Evolutionary conservation across 1,140 invertebrate species (phyloP).

Genomic region (Philaenus spumarius): DNA sequence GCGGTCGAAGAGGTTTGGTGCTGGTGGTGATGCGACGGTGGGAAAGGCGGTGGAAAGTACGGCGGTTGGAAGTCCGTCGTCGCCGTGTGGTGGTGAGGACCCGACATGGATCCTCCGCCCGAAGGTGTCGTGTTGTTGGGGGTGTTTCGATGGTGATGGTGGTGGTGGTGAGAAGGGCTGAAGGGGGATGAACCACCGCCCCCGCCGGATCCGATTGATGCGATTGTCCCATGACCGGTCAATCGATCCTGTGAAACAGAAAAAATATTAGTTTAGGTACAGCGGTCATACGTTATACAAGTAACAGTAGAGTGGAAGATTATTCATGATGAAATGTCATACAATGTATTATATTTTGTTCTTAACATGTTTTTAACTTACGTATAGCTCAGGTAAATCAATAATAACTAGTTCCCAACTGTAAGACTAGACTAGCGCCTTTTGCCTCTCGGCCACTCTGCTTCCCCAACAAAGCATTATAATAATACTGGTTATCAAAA

Average conservation of each 20-base stretch:
- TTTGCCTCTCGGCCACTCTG: too few relatives aligned
- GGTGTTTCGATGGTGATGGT: slow-evolving; percentile 45
- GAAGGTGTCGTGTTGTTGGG: slow-evolving; percentile 56
- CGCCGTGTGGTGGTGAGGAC: slow-evolving; percentile 4
- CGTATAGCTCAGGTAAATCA: too few relatives aligned
- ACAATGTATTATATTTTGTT: too few relatives aligned
- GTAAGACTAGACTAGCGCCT: too few relatives aligned
- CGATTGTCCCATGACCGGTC: slow-evolving; percentile 61
- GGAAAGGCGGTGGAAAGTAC: slow-evolving; percentile 92
- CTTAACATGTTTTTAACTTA: too few relatives aligned
- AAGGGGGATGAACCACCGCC: slow-evolving; percentile 46
- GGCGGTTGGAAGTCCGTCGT: slow-evolving; percentile 56
- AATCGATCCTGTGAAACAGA: slow-evolving; percentile 68
- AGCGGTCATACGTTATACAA: too few relatives aligned
- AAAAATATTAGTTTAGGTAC: too few relatives aligned
- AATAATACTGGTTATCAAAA: too few relatives aligned
- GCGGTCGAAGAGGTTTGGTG: slow-evolving; percentile 41
- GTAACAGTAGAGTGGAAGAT: too few relatives aligned
- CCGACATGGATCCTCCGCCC: slow-evolving; percentile 43
- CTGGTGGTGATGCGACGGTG: slow-evolving; percentile 65
- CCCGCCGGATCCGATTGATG: slow-evolving; percentile 55
- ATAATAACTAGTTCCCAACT: too few relatives aligned
- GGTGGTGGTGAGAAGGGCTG: slow-evolving; percentile 42
- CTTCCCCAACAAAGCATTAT: too few relatives aligned
- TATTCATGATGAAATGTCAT: too few relatives aligned